Conservation (phyloP, 2,113 vertebrate genomes). For the Caloenas nicobarica region DNA sequence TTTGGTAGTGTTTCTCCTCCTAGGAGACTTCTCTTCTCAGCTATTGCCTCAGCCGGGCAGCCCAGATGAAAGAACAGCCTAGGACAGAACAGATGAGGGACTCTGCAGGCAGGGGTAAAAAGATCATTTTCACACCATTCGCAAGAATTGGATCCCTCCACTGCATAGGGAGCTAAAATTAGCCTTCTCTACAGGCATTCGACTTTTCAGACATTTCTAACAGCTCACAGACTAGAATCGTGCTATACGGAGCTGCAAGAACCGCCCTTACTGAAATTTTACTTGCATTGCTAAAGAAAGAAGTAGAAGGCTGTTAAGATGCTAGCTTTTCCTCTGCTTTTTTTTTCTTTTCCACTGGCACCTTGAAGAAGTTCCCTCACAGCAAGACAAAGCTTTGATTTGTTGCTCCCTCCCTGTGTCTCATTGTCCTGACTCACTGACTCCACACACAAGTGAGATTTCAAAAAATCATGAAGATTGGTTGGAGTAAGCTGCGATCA, state of each 20-base stretch:
- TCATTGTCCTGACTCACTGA: background rate
- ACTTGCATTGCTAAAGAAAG: background rate
- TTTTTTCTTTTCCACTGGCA: background rate
- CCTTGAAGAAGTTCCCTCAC: background rate
- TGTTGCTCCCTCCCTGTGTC: background rate
- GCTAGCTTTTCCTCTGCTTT: background rate
- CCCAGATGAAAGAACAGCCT: constrained; percentile 17
- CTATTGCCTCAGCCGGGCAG: constrained; percentile 7
- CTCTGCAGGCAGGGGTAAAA: background rate
- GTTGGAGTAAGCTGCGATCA: constrained; percentile 2
- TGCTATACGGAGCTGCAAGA: background rate
- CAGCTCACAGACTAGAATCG: background rate
- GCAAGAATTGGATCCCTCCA: background rate
- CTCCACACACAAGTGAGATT: background rate
- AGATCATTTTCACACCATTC: background rate
- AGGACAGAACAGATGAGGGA: constrained; percentile 2
- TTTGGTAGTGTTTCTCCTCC: constrained; percentile 6
- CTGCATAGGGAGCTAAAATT: constrained; percentile 29
- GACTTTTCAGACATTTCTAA: background rate
- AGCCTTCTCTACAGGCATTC: background rate
- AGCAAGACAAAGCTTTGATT: background rate
- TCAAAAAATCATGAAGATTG: background rate
- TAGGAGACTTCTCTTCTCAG: constrained; percentile 14
- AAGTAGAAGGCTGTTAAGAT: background rate
- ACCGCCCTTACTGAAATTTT: background rate